phyloP scores from a whole-genome alignment of 1,140 invertebrate genomes.

The Mizuhopecten yessoensis region DNA sequence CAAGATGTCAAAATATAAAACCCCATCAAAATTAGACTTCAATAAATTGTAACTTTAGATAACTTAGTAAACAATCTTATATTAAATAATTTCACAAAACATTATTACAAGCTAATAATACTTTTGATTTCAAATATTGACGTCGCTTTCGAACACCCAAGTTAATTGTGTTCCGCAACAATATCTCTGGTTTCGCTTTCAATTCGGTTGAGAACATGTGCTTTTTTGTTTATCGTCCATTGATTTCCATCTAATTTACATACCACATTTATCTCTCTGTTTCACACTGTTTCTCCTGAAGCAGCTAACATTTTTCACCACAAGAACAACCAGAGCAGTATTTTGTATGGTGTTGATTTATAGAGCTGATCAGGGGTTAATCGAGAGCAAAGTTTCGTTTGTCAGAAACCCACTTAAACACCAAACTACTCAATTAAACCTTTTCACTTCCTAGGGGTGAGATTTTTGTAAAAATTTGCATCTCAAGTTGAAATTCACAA shows the following conservation, averaged over 20 bases:
- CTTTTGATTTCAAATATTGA: slow-evolving; percentile 5
- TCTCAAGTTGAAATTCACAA: not conserved
- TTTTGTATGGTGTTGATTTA: slow-evolving; percentile 27
- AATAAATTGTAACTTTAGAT: not conserved
- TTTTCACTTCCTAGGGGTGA: slow-evolving; percentile 8
- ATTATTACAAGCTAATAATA: slow-evolving; percentile 11
- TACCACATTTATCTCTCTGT: slow-evolving; percentile 16
- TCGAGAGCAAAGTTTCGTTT: slow-evolving; percentile 34
- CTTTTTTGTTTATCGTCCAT: slow-evolving; percentile 33
- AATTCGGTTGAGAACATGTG: slow-evolving; percentile 1
- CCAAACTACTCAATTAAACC: slow-evolving; percentile 5
- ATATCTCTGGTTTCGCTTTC: slow-evolving; percentile 26
- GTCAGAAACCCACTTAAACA: slow-evolving; percentile 33
- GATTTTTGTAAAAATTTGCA: slow-evolving; percentile 28
- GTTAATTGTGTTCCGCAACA: not conserved
- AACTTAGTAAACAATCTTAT: not conserved
- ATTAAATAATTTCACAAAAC: not conserved
- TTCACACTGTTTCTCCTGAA: slow-evolving; percentile 16
- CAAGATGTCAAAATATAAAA: not conserved
- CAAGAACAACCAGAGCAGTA: not conserved
- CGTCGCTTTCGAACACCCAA: not conserved
- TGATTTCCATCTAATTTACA: slow-evolving; percentile 29
- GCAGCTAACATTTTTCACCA: slow-evolving; percentile 10
- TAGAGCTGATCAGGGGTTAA: not conserved
- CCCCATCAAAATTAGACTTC: not conserved